Conservation (phyloP, 2,113 vertebrate species). For the Myotis davidii region DNA sequence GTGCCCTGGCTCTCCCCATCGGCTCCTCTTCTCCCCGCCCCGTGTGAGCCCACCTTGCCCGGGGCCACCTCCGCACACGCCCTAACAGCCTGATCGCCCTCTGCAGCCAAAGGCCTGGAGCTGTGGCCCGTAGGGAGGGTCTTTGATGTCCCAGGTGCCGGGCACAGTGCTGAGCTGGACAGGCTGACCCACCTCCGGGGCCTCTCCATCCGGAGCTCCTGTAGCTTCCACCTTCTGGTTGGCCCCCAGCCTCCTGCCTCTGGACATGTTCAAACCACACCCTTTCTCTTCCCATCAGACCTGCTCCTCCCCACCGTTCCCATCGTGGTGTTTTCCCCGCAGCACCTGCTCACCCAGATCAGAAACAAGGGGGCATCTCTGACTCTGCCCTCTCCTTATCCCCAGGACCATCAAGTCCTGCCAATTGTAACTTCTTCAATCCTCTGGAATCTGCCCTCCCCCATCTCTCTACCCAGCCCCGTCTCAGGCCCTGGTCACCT, state of each 20-base stretch:
- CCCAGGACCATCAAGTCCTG: background rate
- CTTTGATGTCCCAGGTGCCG: background rate
- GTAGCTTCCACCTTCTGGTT: background rate
- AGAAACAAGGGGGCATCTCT: background rate
- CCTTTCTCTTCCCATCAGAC: background rate
- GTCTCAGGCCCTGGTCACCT: background rate
- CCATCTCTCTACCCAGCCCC: rapidly evolving
- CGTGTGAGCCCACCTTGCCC: rapidly evolving
- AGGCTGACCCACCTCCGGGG: rapidly evolving
- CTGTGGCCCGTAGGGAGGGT: rapidly evolving
- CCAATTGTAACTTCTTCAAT: background rate
- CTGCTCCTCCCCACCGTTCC: rapidly evolving
- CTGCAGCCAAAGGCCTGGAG: background rate
- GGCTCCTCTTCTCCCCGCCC: background rate
- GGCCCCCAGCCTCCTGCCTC: rapidly evolving
- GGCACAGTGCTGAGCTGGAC: background rate
- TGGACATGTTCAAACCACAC: background rate
- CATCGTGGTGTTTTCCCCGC: rapidly evolving
- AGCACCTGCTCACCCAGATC: background rate
- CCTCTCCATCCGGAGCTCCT: background rate
- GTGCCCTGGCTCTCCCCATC: rapidly evolving
- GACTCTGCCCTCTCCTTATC: no score
- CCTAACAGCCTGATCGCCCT: background rate
- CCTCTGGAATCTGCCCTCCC: rapidly evolving
- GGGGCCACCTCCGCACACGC: rapidly evolving